Base-by-base conservation (phyloP, 2,797 vertebrate genomes). In the Chromobotia macracanthus region DNA sequence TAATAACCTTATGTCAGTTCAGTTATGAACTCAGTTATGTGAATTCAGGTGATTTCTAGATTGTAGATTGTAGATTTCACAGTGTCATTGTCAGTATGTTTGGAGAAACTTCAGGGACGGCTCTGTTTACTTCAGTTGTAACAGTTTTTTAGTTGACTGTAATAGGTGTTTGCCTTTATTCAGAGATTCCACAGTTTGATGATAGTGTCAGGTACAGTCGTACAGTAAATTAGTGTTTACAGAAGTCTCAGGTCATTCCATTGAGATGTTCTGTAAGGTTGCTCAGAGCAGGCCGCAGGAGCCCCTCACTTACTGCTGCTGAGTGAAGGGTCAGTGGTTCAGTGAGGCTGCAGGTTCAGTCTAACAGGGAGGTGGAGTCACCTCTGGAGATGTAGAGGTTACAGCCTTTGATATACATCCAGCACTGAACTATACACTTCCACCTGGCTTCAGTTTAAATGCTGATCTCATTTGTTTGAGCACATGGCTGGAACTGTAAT, bases 391-490 rank as follows among this genome's bases (percentile, higher is more conserved):
- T 48, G 3, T 25, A 61, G 21, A 35, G 41, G 9, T 31, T 79
- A 41, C 35, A 58, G 38, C 28, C 41, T 75, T 41, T 75, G 55
- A 75, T 69, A 53, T 48, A 19, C 0, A 0, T 60, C 55, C 44
- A 69, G 16, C 55, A 35, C 25, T 31, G 38, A 3, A 10, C 53
- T 61, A 38, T 15, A 66, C 55, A 48, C 71, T 74, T 75, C 46
- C 16, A 19, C 41, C 69, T 50, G 64, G 51, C 55, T 25, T 70
- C 55, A 53, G 18, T 4, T 50, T 0, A 48, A 44, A 58, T 13
- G 50, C 19, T 74, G 70, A 82, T 66, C 66, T 74, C 70, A 19
- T 71, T 19, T 70, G 55, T 51, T 68, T 58, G 55, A 81, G 41
- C 56, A 61, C 68, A 56, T 23, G n/a, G 1, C 44, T 79, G 51